Base-by-base conservation (phyloP, 2,113 vertebrate genomes). In the Phainopepla nitens region DNA sequence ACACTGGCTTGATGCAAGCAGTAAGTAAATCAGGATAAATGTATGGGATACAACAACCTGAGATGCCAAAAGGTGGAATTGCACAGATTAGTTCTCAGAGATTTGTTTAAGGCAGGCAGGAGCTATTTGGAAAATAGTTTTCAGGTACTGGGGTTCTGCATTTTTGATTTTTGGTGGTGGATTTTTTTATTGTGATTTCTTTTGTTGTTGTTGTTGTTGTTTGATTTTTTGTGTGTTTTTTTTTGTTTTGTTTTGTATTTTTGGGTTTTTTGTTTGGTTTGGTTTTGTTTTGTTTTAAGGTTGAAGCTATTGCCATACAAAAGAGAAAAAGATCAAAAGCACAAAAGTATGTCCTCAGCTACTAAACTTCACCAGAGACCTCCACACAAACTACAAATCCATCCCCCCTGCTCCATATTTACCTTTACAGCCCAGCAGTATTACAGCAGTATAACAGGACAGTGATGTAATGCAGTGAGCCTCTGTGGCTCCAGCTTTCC, bases 71-170 rank as follows among this genome's bases (percentile, higher is more conserved):
- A 69, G 13, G 15, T 60, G 33, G 21, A 70, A 82, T 66, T 70
- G 13, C 4, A 57, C 15, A 77, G 8, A 7, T 60, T 69, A 28
- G n/a, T 31, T 49, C 27, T 72, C 35, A 33, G 9, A n/a, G 12
- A 47, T 79, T 85, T 76, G 17, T 51, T 79, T 82, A 25, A 93
- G 36, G 15, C 21, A 71, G 44, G 3, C 5, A 60, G 21, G 2
- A 72, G 44, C 9, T 66, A 54, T 36, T 62, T 35, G 25, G 51
- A 73, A 79, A 93, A 85, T 24, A 20, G 2, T 82, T 94, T 35
- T 50, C 65, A 79, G 33, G 22, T 50, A 20, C 11, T 29, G 25
- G 3, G 4, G 0, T 19, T 9, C 11, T 57, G 45, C 0, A 0
- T 4, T 71, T 64, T 35, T 20, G 7, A 15, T 2, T 50, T 58